Base-by-base conservation (phyloP, 2,888 invertebrate genomes). In the Plebejus melissa region DNA sequence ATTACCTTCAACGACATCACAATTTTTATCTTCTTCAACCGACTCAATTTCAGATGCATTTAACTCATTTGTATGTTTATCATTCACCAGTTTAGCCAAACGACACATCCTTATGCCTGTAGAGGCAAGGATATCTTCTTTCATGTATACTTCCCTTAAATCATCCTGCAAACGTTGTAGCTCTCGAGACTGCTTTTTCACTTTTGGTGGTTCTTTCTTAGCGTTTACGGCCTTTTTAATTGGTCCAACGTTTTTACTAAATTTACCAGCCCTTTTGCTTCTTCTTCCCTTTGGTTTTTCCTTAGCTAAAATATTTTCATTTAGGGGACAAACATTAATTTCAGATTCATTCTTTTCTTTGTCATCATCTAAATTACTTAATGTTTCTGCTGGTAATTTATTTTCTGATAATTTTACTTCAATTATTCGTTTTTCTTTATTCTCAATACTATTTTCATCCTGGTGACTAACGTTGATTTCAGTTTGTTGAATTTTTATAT, bases 71-170 rank as follows among this genome's bases (percentile, higher is more conserved):
- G 86, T 88, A 36, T 80, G 77, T 79, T 86, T 88, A 41, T 89
- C 90, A 78, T 90, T 89, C 13, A 86, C 87, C 77, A 94, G 88
- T 86, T 94, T 95, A 50, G 94, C 90, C 76, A 95, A 83, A 74
- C 95, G 94, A 83, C 96, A 96, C 92, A 94, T 94, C 79, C 96
- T 89, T 82, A 95, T 94, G 13, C 96, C 96, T 2, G 95, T 95
- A 16, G 95, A 94, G 75, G 95, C 90, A 75, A 91, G 80, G 74
- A 96, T 94, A 50, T 94, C 95, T 79, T 95, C 94, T 79, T 94
- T 93, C 75, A 96, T 95, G 82, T 96, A 96, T 95, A 96, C 96
- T 82, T 96, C 96, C 80, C 95, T 94, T 69, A 96, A 95, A 80
- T 96, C 96, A 78, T 95, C 95, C 80, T 96, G 96, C 1, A 96